These are phyloP conservation scores for Motacilla tschutschensis DNA, from an alignment of 2,113 vertebrate genomes.

Conservation along the genomic window DNA sequence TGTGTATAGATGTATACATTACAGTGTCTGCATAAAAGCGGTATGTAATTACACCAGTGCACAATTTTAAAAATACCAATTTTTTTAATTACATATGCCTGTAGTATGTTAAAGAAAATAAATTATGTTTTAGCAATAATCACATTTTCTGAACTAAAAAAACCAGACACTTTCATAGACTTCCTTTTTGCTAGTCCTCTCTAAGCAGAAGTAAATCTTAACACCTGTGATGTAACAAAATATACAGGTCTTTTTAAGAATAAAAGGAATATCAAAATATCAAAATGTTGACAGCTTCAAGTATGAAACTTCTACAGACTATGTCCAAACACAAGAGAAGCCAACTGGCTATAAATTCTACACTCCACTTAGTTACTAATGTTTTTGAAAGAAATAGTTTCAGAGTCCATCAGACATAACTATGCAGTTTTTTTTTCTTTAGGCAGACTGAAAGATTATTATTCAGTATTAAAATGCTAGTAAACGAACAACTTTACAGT, in stretches of 20 bases:
- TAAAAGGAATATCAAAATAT: background rate
- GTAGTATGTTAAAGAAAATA: background rate
- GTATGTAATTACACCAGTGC: background rate
- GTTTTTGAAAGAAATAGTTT: background rate
- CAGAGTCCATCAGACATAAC: background rate
- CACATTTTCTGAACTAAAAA: background rate
- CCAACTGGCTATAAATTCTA: background rate
- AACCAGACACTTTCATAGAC: background rate
- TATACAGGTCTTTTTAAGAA: background rate
- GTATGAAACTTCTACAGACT: background rate
- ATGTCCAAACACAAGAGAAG: background rate
- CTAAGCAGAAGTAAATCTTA: background rate
- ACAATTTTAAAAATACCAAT: rapidly evolving
- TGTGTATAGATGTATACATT: background rate
- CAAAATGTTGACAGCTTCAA: background rate
- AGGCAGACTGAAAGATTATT: background rate
- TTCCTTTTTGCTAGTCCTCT: background rate
- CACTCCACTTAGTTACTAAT: background rate
- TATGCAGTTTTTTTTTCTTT: background rate
- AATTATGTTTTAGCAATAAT: background rate
- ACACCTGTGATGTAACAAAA: background rate
- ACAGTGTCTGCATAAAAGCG: background rate
- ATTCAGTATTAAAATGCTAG: background rate
- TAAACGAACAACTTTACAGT: background rate
- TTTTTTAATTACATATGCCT: rapidly evolving